phyloP scores from a whole-genome alignment of 2,797 vertebrate genomes.

The Sebastes diaconus region DNA sequence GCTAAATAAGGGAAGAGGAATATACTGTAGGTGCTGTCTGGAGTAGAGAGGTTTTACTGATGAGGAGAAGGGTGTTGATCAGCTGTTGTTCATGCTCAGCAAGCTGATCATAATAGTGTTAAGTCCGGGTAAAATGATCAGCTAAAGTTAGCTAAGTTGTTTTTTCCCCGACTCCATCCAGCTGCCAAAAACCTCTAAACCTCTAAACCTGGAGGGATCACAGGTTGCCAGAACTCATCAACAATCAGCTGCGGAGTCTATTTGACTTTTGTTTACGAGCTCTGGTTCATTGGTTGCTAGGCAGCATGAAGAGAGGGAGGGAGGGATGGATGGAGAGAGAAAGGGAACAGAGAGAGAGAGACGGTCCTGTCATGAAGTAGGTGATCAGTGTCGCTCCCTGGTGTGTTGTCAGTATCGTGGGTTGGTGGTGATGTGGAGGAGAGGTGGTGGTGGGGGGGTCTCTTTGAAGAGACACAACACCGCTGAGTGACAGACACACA shows the following conservation, averaged over 20 bases:
- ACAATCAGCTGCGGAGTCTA: neutral
- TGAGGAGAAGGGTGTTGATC: neutral
- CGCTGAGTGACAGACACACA: slow-evolving; percentile 51
- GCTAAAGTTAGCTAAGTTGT: neutral
- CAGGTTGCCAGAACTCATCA: slow-evolving; percentile 4
- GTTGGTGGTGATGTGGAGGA: slow-evolving; percentile 1
- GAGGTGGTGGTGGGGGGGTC: neutral
- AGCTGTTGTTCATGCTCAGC: neutral
- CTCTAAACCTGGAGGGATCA: neutral
- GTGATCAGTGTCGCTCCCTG: slow-evolving; percentile 39
- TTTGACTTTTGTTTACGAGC: slow-evolving; percentile 40
- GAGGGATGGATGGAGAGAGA: neutral
- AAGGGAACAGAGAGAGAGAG: neutral
- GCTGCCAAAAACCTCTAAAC: slow-evolving; percentile 9
- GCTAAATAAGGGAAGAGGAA: neutral
- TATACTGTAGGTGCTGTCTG: neutral
- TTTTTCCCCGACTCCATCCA: neutral
- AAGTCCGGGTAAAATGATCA: neutral
- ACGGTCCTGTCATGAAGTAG: slow-evolving; percentile 17
- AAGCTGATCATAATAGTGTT: neutral
- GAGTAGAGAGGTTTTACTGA: neutral
- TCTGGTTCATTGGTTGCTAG: slow-evolving; percentile 1
- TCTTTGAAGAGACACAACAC: slow-evolving; percentile 61
- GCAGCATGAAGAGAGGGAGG: neutral
- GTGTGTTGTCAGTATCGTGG: slow-evolving; percentile 24